Evolutionary conservation across 2,113 vertebrate species (phyloP).

Genomic region (Nyctereutes procyonoides): DNA sequence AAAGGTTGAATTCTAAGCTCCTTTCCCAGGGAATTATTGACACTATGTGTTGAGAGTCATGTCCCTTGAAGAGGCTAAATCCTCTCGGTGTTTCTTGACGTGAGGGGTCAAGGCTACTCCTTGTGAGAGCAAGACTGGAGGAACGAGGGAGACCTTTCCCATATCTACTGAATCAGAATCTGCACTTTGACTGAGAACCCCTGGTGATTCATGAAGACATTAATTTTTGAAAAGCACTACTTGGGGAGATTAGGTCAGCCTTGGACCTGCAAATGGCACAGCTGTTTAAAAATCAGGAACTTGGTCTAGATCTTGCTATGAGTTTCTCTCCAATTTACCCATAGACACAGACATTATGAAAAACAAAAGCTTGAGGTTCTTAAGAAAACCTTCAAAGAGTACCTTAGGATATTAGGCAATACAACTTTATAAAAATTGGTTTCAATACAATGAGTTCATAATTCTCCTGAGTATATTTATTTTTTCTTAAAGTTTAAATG

Average conservation of each 20-base stretch:
- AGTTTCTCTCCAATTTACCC: slow-evolving; percentile 23
- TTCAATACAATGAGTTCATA: slow-evolving; percentile 5
- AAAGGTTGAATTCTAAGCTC: neutral
- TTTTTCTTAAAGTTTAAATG: slow-evolving; percentile 1
- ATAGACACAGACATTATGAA: neutral
- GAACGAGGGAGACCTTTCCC: neutral
- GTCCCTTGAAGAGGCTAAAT: neutral
- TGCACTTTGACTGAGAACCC: neutral
- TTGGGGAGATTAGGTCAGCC: neutral
- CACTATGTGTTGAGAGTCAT: neutral
- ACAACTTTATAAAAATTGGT: neutral
- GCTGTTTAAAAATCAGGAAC: slow-evolving; percentile 28
- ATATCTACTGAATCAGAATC: neutral
- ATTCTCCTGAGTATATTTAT: neutral
- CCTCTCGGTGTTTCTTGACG: neutral
- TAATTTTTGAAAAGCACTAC: neutral
- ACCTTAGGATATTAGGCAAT: neutral
- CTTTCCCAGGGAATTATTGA: neutral
- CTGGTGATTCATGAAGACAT: neutral
- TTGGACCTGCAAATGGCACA: neutral
- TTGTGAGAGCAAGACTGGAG: neutral
- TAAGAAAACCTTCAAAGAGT: neutral
- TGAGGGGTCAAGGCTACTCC: neutral
- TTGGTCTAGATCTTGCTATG: neutral
- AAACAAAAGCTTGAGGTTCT: neutral